Evolutionary conservation across 2,113 vertebrate species (phyloP).

Genomic region (Nymphicus hollandicus): DNA sequence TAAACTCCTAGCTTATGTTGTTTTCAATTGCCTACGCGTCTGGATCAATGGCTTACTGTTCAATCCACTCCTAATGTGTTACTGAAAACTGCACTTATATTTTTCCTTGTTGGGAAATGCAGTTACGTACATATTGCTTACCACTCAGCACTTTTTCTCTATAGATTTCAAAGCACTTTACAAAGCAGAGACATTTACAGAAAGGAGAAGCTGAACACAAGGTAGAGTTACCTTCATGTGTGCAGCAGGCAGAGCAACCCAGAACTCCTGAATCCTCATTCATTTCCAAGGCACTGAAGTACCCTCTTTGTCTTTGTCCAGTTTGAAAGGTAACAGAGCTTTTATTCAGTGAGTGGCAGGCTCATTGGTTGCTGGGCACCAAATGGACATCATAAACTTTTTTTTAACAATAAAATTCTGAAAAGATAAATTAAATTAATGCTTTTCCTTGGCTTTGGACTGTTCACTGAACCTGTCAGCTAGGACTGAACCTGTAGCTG

Average conservation of each 20-base stretch:
- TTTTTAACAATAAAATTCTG: not conserved
- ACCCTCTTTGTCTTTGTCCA: not conserved
- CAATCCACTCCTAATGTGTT: not conserved
- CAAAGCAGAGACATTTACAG: not conserved
- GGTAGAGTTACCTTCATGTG: not conserved
- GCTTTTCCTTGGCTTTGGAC: constrained; percentile 5
- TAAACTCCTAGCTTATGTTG: not conserved
- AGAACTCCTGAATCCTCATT: not conserved
- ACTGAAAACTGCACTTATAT: not conserved
- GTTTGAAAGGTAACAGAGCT: not conserved
- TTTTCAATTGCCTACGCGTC: not conserved
- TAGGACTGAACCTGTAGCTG: not conserved
- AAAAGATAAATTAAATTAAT: constrained; percentile 13
- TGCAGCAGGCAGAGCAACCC: not conserved
- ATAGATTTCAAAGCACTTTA: not conserved
- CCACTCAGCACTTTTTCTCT: not conserved
- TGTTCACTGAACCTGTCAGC: not conserved
- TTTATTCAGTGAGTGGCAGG: not conserved
- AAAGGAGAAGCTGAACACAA: not conserved
- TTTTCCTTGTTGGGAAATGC: not conserved
- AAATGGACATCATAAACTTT: not conserved
- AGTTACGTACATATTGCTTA: not conserved
- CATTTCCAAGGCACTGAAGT: not conserved
- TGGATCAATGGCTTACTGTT: not conserved
- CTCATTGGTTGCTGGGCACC: not conserved